These are phyloP conservation scores for Lasiurus borealis DNA, from an alignment of 2,113 vertebrate genomes.

Conservation along the genomic window DNA sequence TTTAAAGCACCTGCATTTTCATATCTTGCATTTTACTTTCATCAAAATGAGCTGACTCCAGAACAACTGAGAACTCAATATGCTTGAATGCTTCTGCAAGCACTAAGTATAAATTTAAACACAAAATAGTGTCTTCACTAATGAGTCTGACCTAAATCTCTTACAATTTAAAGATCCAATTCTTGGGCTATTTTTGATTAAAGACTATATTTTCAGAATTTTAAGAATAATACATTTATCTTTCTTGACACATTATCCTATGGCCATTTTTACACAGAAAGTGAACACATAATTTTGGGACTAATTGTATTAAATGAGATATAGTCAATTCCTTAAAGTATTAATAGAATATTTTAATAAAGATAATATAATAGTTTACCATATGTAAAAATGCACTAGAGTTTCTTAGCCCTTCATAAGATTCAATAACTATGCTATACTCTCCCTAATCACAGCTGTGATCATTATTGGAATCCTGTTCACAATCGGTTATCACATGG, in stretches of 20 bases:
- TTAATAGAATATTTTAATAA: not conserved
- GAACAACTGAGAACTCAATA: not conserved
- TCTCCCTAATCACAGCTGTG: not conserved
- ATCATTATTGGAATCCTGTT: not conserved
- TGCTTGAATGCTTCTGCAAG: not conserved
- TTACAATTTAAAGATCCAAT: not conserved
- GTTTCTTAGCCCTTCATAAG: not conserved
- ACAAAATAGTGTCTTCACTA: not conserved
- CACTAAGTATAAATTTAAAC: not conserved
- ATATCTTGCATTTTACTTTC: not conserved
- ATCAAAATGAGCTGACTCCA: not conserved
- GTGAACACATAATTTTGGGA: not conserved
- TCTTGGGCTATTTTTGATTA: not conserved
- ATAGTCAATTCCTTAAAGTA: not conserved
- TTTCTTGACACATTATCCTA: not conserved
- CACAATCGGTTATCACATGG: not conserved
- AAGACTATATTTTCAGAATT: not conserved
- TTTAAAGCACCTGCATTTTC: constrained; percentile 19
- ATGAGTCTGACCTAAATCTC: not conserved
- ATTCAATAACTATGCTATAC: not conserved
- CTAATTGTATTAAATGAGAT: not conserved
- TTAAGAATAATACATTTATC: not conserved
- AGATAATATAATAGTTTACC: not conserved
- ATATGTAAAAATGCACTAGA: not conserved
- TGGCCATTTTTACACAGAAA: not conserved